A percentile compares a stretch with the other conserved stretches of the same genome.
phyloP scores from a whole-genome alignment of 2,797 vertebrate genomes.

The Lutra lutra region DNA sequence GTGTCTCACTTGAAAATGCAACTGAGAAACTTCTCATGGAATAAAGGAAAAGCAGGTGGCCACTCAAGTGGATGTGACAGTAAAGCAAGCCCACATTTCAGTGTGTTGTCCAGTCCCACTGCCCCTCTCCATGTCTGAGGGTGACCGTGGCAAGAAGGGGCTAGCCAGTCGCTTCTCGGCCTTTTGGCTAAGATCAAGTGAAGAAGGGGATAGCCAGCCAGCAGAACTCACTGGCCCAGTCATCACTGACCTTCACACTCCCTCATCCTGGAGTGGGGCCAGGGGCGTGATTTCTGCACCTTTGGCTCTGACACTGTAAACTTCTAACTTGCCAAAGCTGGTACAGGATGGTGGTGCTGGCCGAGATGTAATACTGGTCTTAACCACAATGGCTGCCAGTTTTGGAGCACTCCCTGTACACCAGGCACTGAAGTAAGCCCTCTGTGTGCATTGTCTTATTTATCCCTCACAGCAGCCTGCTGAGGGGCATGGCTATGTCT shows the following conservation, averaged over 20 bases:
- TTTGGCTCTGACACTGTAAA: neutral
- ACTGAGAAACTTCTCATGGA: neutral
- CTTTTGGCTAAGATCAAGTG: no score
- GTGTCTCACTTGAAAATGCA: slow-evolving; percentile 10
- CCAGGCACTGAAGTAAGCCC: neutral
- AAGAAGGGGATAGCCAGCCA: neutral
- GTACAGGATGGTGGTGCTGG: neutral
- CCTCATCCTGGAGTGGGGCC: neutral
- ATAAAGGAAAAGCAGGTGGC: neutral
- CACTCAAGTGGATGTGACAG: neutral
- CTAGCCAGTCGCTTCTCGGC: no score
- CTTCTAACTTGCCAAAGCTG: neutral
- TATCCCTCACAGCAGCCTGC: neutral
- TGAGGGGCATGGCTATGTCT: neutral
- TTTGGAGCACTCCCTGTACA: neutral
- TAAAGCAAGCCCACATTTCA: neutral
- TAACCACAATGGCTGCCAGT: neutral
- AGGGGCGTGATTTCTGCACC: neutral
- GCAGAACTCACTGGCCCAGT: neutral
- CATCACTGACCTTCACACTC: accelerated
- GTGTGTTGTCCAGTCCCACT: neutral
- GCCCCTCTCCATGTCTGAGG: neutral
- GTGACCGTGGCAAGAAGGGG: neutral
- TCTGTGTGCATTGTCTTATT: accelerated
- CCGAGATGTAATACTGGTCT: neutral